These are phyloP conservation scores for Odobenus rosmarus DNA, from an alignment of 2,113 vertebrate species.

Conservation along the genomic window DNA sequence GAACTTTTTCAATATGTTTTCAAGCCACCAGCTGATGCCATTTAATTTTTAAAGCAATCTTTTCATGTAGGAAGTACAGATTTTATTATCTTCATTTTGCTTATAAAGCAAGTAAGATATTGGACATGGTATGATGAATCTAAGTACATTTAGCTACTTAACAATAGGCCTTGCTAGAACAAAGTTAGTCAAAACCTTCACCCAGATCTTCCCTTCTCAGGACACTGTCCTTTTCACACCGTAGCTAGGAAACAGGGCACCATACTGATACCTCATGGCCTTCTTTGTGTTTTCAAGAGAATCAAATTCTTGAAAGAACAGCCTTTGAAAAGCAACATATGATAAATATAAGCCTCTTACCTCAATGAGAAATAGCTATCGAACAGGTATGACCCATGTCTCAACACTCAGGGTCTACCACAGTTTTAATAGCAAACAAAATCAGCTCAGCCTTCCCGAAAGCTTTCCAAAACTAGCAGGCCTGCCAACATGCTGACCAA, in stretches of 20 bases:
- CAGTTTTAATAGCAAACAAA: constrained; percentile 11
- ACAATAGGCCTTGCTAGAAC: not conserved
- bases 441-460: not conserved
- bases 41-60: constrained; percentile 23
- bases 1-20: constrained; percentile 53
- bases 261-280: not conserved
- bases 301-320: constrained; percentile 35
- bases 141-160: not conserved
- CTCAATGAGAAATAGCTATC: not conserved
- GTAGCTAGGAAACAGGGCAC: not conserved
- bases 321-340: not conserved
- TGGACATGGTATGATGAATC: not conserved
- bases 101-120: constrained; percentile 19
- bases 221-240: not conserved
- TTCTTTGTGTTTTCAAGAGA: not conserved
- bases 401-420: not conserved
- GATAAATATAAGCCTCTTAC: constrained; percentile 22
- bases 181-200: not conserved
- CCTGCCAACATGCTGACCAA: not conserved
- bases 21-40: constrained; percentile 8
- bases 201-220: not conserved
- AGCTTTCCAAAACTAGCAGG: not conserved
- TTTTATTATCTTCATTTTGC: not conserved
- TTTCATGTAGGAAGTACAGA: not conserved
- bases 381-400: not conserved